phyloP scores from a whole-genome alignment of 2,888 invertebrate genomes.

The Zhengitettix transpicula region DNA sequence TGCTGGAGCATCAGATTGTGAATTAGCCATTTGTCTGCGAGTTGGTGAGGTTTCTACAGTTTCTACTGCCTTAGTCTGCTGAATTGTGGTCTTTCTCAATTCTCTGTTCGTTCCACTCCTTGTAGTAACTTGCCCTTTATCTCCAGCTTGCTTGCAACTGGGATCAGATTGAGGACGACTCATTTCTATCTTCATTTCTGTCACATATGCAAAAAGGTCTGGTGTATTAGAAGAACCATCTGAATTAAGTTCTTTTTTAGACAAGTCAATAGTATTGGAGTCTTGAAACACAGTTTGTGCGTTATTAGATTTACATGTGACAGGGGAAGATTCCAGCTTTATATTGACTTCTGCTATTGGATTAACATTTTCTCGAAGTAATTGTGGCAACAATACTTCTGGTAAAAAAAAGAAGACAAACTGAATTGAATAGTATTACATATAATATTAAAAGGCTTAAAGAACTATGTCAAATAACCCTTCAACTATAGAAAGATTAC shows the following conservation, averaged over 20 bases:
- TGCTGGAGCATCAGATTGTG: neutral
- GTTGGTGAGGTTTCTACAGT: neutral
- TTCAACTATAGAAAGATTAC: no score
- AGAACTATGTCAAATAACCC: no score
- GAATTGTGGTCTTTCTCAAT: neutral
- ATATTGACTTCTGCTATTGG: neutral
- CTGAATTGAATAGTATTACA: neutral
- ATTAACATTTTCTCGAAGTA: conserved; percentile 6
- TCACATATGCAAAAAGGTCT: conserved; percentile 13
- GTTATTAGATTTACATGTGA: neutral
- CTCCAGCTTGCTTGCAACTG: neutral
- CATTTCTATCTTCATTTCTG: conserved; percentile 13
- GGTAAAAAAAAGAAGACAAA: neutral
- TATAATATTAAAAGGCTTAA: neutral
- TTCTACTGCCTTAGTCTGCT: neutral
- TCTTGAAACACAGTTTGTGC: neutral
- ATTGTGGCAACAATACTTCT: conserved; percentile 12
- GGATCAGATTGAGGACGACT: conserved; percentile 5
- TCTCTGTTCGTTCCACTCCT: neutral
- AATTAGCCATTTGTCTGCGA: neutral
- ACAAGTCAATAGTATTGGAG: neutral
- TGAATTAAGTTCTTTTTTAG: neutral
- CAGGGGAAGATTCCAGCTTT: neutral
- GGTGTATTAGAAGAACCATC: neutral
- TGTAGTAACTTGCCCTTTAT: neutral